Base-by-base conservation (phyloP, 2,797 vertebrate genomes). In the Stomatorhinus walkeri region DNA sequence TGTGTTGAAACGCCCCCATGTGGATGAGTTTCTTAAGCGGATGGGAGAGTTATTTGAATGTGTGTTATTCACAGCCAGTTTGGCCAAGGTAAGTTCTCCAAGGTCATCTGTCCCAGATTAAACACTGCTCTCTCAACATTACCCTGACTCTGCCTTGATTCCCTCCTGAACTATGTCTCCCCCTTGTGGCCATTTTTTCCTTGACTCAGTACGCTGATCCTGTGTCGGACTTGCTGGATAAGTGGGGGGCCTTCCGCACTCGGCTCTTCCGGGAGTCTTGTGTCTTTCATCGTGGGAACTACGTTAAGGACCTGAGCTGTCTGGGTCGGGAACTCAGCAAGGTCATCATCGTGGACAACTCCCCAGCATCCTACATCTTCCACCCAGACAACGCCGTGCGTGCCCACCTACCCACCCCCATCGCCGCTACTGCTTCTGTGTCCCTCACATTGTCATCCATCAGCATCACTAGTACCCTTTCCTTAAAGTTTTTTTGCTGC, bases 21-120 rank as follows among this genome's bases (percentile, higher is more conserved):
- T 98, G 19, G 97, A 98, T 0, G 97, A 98, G 93, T 98, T 98
- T 93, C 94, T 98, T 9, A 96, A 97, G 94, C 95, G 97, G 88
- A 98, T 98, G 97, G 97, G 97, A 0, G 97, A 98, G 88, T 96
- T 98, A 91, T 98, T 98, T 0, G 97, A 98, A 92, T 98, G 97
- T 0, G 96, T 98, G 87, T 96, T 98, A 48, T 98, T 98, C 95
- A 98, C 97, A 0, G 97, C 97, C 92, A 98, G 97, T 92, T 95
- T 98, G 90, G 97, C 97, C 92, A 98, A 98, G 97, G 97, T 98
- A 93, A 92, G 94, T 64, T 2, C 10, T 56, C 0, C 19, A 24
- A 79, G 72, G 72, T 16, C 36, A 1, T 43, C 32, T 40, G 1
- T 79, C 36, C 28, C 12, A 36, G 14, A 40, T 79, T 43, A 79